Evolutionary conservation across 2,888 invertebrate genomes (phyloP).

Genomic region (Calephelis perditalis): DNA sequence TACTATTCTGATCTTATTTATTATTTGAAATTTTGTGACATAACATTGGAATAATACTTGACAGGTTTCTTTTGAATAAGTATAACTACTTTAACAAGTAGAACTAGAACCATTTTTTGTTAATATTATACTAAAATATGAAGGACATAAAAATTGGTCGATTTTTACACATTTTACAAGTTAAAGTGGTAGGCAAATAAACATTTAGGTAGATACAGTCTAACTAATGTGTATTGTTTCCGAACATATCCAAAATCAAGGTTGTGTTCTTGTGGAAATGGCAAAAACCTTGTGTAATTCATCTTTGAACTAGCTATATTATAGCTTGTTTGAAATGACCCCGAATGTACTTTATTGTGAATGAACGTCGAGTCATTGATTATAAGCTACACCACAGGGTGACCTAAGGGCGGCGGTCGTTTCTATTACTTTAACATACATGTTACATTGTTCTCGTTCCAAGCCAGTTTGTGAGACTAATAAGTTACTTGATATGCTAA

Average conservation of each 20-base stretch:
- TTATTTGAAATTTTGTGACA: too few species aligned
- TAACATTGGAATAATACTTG: too few species aligned
- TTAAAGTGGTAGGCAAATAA: too few species aligned
- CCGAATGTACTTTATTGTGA: constrained; percentile 71
- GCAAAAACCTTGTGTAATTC: constrained; percentile 16
- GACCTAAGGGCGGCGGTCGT: constrained; percentile 69
- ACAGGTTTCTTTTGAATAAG: too few species aligned
- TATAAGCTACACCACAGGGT: constrained; percentile 53
- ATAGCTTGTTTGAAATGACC: constrained; percentile 60
- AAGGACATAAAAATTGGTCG: too few species aligned
- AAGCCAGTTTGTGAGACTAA: constrained; percentile 23
- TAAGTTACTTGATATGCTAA: constrained; percentile 29
- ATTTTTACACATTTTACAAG: too few species aligned
- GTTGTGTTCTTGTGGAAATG: constrained; percentile 7
- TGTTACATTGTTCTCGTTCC: constrained; percentile 28
- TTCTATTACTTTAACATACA: constrained; percentile 33
- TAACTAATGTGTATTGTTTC: too few species aligned
- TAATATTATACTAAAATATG: too few species aligned
- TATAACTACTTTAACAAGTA: too few species aligned
- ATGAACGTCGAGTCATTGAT: constrained; percentile 72
- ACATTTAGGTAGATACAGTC: too few species aligned
- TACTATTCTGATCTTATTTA: too few species aligned
- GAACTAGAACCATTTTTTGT: too few species aligned
- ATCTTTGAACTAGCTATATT: constrained; percentile 18
- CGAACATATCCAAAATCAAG: not conserved